Evolutionary conservation across 1,140 invertebrate genomes (phyloP), one percentile per base, ranked within the genome.

Genomic region (Nymphalis io): DNA sequence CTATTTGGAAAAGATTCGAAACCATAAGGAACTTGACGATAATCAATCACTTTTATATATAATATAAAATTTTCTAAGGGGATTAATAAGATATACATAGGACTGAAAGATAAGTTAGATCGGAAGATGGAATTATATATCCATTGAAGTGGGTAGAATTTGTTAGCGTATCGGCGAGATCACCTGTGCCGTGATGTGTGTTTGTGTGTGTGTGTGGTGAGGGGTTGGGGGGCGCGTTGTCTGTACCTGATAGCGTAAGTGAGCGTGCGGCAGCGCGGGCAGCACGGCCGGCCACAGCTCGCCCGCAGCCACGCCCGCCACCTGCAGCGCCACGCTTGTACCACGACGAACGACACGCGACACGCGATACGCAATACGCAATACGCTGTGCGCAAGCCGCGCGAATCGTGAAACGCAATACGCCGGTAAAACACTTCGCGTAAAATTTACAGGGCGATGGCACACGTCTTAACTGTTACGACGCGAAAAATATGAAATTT

Each of bases 251-350:
- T 88, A 87, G 75, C 84, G 82, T 72, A 86, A 73, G 59, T 76
- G 79, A 69, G 81, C 73, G 69, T 80, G 83, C 70, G 83, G 84
- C 81, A 85, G 79, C 75, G 86, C 69, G 68, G 87, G 85, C 74
- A 88, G 80, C 77, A 88, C 78, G 70, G 82, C 83, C 76, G 86
- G 81, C 84, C 85, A 85, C 78, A 87, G 75, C 78, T 84, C 81
- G 73, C 75, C 77, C 62, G 72, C 84, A 44, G 74, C 77, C 72
- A 74, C 79, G 70, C 68, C 76, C 78, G 78, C 76, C 80, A 81
- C 82, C 68, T 70, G 68, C 62, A 70, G 55, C 55, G 61, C 68
- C 55, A 70, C 61, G 68, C 68, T 70, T 70, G 68, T 70, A 70
- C 61, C 68, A 60, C 55, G 67, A n/a, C n/a, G 20, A 38, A 65